Conservation (phyloP, 37 sponge, comb jelly and placozoan genomes). For the Spongilla lacustris region DNA sequence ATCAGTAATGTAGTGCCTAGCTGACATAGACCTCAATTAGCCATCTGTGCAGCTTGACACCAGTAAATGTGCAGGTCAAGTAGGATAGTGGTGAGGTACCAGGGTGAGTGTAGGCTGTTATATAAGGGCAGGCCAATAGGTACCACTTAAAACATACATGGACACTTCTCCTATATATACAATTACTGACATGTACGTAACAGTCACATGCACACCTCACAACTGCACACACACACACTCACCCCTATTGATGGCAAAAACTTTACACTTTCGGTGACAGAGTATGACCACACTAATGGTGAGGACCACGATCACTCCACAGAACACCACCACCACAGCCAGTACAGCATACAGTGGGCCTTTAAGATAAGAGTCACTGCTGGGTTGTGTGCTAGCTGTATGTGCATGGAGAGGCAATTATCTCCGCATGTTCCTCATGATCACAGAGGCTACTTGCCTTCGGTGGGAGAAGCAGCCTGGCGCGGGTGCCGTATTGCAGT, state of each 20-base stretch:
- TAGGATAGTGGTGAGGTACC: no score
- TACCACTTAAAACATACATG: no score
- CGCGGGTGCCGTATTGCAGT: not conserved
- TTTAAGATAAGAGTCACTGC: not conserved
- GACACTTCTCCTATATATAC: no score
- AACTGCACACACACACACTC: not conserved
- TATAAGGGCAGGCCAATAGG: no score
- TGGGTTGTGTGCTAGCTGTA: not conserved
- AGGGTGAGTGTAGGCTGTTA: no score
- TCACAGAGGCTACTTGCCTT: not conserved
- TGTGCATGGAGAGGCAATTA: not conserved
- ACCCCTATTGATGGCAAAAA: not conserved
- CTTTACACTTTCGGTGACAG: constrained; percentile 12
- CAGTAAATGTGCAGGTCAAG: no score
- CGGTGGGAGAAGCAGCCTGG: not conserved
- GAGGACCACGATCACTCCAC: not conserved
- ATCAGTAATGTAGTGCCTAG: not conserved
- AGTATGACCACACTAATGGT: constrained; percentile 28
- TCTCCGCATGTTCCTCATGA: not conserved
- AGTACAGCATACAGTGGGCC: constrained; percentile 30
- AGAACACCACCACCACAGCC: constrained; percentile 41
- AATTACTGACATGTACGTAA: not conserved
- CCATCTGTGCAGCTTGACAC: no score
- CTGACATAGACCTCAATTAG: not conserved
- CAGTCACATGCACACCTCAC: not conserved